phyloP scores from a whole-genome alignment of 2,888 invertebrate genomes.

The Hipparchia semele region DNA sequence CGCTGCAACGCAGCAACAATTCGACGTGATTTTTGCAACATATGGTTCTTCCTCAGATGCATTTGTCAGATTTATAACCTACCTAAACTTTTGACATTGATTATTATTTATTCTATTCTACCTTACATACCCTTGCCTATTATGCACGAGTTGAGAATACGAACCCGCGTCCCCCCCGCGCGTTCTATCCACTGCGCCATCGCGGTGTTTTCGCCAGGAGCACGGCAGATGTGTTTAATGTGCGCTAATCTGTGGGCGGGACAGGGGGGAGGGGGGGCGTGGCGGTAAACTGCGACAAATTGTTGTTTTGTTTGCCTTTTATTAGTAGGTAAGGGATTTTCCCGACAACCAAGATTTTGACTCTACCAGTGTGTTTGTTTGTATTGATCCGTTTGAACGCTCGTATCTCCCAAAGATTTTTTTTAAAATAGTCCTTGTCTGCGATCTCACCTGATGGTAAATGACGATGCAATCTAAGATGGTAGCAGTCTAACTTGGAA shows the following conservation, averaged over 20 bases:
- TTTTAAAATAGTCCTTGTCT: no score
- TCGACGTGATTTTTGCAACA: no score
- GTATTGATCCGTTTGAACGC: neutral
- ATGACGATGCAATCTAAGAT: no score
- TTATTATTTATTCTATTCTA: no score
- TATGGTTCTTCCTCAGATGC: no score
- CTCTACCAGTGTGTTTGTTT: neutral
- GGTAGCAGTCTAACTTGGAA: no score
- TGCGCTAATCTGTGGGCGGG: slow-evolving; percentile 59
- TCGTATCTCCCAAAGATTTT: no score
- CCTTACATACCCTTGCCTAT: no score
- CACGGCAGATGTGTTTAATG: slow-evolving; percentile 53
- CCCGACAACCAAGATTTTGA: neutral
- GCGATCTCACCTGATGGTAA: no score
- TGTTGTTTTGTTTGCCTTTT: slow-evolving; percentile 15
- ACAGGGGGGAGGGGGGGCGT: slow-evolving; percentile 18
- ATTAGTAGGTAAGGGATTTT: neutral
- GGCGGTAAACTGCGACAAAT: slow-evolving; percentile 9
- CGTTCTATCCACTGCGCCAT: neutral
- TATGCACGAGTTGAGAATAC: neutral
- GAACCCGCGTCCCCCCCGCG: neutral
- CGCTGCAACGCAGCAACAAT: no score
- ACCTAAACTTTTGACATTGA: no score
- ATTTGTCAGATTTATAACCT: no score
- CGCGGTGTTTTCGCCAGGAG: neutral